Evolutionary conservation across 2,888 invertebrate genomes (phyloP).

Genomic region (Sphaerophoria rueppellii): DNA sequence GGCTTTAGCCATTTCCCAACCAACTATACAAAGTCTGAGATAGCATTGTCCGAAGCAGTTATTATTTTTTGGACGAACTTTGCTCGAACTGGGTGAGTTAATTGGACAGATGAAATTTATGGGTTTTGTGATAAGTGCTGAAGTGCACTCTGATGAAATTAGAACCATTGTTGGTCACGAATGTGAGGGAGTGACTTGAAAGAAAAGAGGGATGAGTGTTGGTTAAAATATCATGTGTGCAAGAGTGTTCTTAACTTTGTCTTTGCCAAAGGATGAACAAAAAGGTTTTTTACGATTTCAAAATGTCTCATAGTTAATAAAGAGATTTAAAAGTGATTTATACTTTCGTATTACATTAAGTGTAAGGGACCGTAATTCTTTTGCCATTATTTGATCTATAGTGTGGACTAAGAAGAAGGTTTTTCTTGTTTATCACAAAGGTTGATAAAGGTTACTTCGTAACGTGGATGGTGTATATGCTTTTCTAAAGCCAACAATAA

Average conservation of each 20-base stretch:
- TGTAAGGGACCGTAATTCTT: background rate
- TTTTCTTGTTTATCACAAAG: background rate
- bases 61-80: conserved; percentile 95
- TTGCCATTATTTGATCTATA: background rate
- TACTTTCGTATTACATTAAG: conserved; percentile 32
- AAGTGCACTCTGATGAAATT: conserved; percentile 59
- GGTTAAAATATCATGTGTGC: background rate
- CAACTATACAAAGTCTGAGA: conserved; percentile 94
- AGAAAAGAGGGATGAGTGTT: conserved; percentile 9
- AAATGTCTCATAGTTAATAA: conserved; percentile 69
- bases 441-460: no score
- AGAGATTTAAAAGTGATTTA: conserved; percentile 71
- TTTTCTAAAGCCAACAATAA: no score
- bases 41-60: conserved; percentile 92
- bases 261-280: conserved; percentile 1
- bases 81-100: conserved; percentile 92
- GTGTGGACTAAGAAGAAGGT: background rate
- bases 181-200: background rate
- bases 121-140: conserved; percentile 65
- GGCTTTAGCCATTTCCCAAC: conserved; percentile 91
- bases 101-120: conserved; percentile 72
- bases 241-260: background rate
- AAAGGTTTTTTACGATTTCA: conserved; percentile 55
- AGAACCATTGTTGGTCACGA: conserved; percentile 11
- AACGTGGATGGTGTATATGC: no score